Base-by-base conservation (phyloP, 2,797 vertebrate species). In the Enteromius mattozi region DNA sequence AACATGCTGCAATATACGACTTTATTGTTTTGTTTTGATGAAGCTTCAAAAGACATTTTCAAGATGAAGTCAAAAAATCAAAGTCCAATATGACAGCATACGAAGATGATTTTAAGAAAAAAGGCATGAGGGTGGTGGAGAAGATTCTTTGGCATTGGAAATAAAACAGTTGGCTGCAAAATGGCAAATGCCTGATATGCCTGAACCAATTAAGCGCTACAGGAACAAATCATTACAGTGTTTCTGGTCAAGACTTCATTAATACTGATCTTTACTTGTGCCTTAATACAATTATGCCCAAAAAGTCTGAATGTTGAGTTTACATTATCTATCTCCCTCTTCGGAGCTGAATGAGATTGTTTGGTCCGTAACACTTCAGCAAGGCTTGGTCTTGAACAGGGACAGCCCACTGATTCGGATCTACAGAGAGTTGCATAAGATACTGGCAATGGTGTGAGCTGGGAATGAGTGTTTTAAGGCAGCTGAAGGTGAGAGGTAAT, bases 131-230 rank as follows among this genome's bases (percentile, higher is more conserved):
- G 3, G 68, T 56, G 49, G 24, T 69, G 74, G 19, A 69, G 19
- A 56, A 66, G 27, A 69, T 40, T 89, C 88, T 89, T 89, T 89
- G 88, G 88, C 78, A 77, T 84, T 82, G 45, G 65, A 89, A 86
- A 83, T 33, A 33, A 87, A 86, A 68, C 71, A 49, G 61, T 68
- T 37, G 14, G n/a, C 35, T 21, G 51, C 13, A 27, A 59, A 63
- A 63, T 40, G 56, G 30, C 42, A 82, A 74, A 74, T 45, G 24
- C n/a, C 66, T 63, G 68, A 81, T 81, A 70, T 61, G 51, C 7
- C 68, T 59, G 54, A 69, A 65, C 30, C 40, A 75, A 66, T 75
- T 37, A 63, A 24, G 16, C 42, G 47, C 77, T 54, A 66, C 42
- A 37, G 42, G 45, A 65, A 27, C 16, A 66, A 63, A 45, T 35